Base-by-base conservation (phyloP, 2,888 invertebrate genomes). In the Eupithecia centaureata region DNA sequence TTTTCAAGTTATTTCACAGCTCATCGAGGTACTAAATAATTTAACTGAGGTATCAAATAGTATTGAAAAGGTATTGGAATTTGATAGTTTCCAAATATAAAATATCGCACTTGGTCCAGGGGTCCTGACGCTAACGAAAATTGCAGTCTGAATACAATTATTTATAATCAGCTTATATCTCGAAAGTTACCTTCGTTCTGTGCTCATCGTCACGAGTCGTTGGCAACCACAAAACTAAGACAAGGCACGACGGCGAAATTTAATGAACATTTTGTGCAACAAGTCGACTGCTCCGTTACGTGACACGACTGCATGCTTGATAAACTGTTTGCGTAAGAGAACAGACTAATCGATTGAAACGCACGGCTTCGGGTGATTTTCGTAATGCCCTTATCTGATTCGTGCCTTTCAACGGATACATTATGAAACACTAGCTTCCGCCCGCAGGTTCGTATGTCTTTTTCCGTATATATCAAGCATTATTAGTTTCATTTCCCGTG, bases 291-390 rank as follows among this genome's bases (percentile, higher is more conserved):
- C 77, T 79, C 72, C 71, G 77, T 91, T 91, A 91, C 91, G 91
- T 92, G 91, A 90, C 86, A 85, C 78, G 82, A 79, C 82, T 85
- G 85, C 86, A 89, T 87, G 90, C 86, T 87, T 86, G 86, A 87
- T 89, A 86, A 86, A 86, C 73, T 85, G 82, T 88, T 92, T 91
- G 88, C 91, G 90, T 89, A 92, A 92, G 80, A 86, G 80, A 85
- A 80, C 82, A 83, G 83, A 85, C 85, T 88, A 91, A 92, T 92
- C 91, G 88, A 92, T 92, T 92, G 87, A 77, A 81, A 88, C 89
- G 90, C 90, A 82, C 83, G 80, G 86, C 82, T 86, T 84, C 84
- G 86, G 86, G 76, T 79, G 84, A 87, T 89, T 91, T 90, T 90
- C 87, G 88, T 87, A 90, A 91, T 86, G 75, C 80, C 76, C 87